phyloP scores from a whole-genome alignment of 2,888 invertebrate species.

The Drosophila longiperda region DNA sequence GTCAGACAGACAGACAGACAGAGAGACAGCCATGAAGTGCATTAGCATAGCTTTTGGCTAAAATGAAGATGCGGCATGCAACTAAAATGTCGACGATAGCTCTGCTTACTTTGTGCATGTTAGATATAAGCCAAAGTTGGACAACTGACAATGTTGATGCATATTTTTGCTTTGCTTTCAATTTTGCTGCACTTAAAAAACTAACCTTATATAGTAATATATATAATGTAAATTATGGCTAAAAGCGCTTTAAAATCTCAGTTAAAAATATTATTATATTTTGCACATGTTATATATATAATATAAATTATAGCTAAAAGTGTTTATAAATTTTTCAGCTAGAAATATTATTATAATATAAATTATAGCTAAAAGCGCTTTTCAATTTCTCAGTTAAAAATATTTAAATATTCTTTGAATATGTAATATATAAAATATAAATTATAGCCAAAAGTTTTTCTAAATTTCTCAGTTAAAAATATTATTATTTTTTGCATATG shows the following conservation, averaged over 20 bases:
- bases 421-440: too few relatives aligned
- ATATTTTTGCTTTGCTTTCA: background rate
- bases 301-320: too few relatives aligned
- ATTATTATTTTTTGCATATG: background rate
- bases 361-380: too few relatives aligned
- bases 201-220: background rate
- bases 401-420: too few relatives aligned
- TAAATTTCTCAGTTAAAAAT: background rate
- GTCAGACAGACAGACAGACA: background rate
- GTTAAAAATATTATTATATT: background rate
- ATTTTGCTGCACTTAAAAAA: background rate
- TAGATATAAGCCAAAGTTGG: constrained; percentile 9
- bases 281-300: too few relatives aligned
- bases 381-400: too few relatives aligned
- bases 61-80: constrained; percentile 42
- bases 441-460: too few relatives aligned
- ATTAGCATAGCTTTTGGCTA: constrained; percentile 43
- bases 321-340: too few relatives aligned
- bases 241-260: background rate
- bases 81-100: background rate
- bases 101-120: constrained; percentile 27
- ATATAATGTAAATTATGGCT: too few relatives aligned
- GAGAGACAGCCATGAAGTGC: constrained; percentile 42
- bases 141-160: constrained; percentile 1
- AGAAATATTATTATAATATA: too few relatives aligned